These are phyloP conservation scores for Chelon auratus DNA, from an alignment of 2,797 vertebrate genomes.

Conservation along the genomic window DNA sequence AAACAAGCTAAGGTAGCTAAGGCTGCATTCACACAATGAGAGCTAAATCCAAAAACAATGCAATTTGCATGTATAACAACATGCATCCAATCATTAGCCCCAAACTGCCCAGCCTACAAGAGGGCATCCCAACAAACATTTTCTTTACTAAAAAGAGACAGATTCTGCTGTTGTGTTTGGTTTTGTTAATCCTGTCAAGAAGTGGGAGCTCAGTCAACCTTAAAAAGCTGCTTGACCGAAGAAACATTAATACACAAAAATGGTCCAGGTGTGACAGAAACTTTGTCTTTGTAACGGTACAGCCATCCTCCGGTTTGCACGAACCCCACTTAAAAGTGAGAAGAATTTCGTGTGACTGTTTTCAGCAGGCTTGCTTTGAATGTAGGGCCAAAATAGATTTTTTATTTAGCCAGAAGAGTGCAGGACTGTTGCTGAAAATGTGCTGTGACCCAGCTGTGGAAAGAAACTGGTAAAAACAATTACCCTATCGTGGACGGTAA, in stretches of 20 bases:
- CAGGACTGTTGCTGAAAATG: constrained; percentile 32
- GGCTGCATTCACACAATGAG: neutral
- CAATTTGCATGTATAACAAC: neutral
- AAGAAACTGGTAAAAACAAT: constrained; percentile 3
- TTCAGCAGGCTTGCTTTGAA: neutral
- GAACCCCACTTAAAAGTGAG: neutral
- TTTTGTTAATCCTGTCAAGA: too few relatives aligned
- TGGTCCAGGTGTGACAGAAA: neutral
- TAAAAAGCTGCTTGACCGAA: constrained; percentile 2
- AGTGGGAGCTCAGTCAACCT: too few relatives aligned
- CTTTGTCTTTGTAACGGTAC: neutral
- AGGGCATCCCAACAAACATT: too few relatives aligned
- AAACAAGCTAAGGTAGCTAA: neutral
- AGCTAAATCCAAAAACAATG: neutral
- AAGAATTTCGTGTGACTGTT: neutral
- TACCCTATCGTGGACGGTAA: neutral
- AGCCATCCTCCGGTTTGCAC: neutral
- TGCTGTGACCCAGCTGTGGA: constrained; percentile 38
- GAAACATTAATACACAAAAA: neutral
- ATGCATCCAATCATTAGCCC: too few relatives aligned
- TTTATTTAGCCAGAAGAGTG: constrained; percentile 28
- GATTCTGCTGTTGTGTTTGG: too few relatives aligned
- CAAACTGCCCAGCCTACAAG: too few relatives aligned
- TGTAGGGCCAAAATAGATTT: constrained; percentile 8
- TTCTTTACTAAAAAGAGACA: too few relatives aligned